Percentiles rank a stretch among this genome's conserved stretches.
These are phyloP conservation scores for Yponomeuta cagnagella DNA, from an alignment of 2,888 invertebrate species.

Conservation along the genomic window DNA sequence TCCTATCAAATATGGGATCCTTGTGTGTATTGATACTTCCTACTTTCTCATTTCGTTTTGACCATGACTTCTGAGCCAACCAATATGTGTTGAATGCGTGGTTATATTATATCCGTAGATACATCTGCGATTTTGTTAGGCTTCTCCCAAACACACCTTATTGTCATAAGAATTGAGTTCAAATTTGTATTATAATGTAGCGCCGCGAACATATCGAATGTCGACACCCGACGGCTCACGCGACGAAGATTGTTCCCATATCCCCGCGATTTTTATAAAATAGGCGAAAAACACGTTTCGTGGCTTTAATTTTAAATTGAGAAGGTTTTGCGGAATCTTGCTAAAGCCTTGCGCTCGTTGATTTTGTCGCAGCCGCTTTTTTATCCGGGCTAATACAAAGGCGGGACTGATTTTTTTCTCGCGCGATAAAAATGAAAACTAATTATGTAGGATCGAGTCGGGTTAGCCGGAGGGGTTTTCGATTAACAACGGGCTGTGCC, in stretches of 20 bases:
- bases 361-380: slow-evolving; percentile 44
- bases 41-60: too few species aligned
- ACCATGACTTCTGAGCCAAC: too few species aligned
- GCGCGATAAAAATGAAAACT: slow-evolving; percentile 48
- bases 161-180: slow-evolving; percentile 16
- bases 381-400: slow-evolving; percentile 49
- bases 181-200: slow-evolving; percentile 4
- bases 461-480: slow-evolving; percentile 24
- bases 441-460: slow-evolving; percentile 52
- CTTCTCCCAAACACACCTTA: neutral
- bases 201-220: slow-evolving; percentile 28
- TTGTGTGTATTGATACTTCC: too few species aligned
- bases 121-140: too few species aligned
- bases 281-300: slow-evolving; percentile 75
- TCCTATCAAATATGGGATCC: too few species aligned
- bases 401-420: slow-evolving; percentile 52
- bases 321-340: slow-evolving; percentile 70
- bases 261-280: slow-evolving; percentile 72
- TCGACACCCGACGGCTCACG: slow-evolving; percentile 44
- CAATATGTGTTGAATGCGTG: too few species aligned
- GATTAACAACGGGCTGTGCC: neutral
- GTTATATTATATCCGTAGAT: too few species aligned
- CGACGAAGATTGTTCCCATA: slow-evolving; percentile 69
- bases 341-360: slow-evolving; percentile 62
- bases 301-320: slow-evolving; percentile 77